Percentiles rank a stretch among this genome's conserved stretches.
phyloP scores from a whole-genome alignment of 2,797 vertebrate genomes.

The Anguilla marmorata region DNA sequence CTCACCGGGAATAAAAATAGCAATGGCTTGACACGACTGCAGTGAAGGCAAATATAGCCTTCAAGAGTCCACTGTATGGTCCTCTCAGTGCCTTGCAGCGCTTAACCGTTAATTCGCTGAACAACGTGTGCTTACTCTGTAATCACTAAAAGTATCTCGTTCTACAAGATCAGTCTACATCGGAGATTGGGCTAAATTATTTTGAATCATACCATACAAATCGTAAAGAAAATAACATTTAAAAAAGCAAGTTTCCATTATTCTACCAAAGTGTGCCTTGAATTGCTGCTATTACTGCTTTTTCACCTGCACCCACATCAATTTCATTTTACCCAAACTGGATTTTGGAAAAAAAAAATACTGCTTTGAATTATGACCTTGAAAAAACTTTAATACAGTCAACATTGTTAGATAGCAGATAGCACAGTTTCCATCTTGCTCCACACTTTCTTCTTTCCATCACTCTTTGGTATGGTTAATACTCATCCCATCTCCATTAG shows the following conservation, averaged over 20 bases:
- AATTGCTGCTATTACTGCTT: not conserved
- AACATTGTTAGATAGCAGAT: not conserved
- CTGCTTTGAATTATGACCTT: not conserved
- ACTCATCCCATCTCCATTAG: not conserved
- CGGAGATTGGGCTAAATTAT: not conserved
- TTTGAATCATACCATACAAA: not conserved
- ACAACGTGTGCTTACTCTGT: not conserved
- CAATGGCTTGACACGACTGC: not conserved
- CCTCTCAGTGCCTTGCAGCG: too few relatives aligned
- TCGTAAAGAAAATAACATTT: not conserved
- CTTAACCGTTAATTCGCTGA: not conserved
- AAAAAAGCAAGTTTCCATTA: not conserved
- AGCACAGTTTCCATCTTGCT: not conserved
- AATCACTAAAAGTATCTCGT: not conserved
- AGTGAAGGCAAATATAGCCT: not conserved
- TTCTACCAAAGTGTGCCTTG: not conserved
- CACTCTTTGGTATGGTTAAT: not conserved
- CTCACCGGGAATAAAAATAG: conserved; percentile 15
- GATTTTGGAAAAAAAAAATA: not conserved
- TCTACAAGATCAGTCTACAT: not conserved
- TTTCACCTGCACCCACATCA: not conserved
- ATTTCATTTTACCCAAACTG: not conserved
- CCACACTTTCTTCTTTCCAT: not conserved
- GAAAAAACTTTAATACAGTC: not conserved
- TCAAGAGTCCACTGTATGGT: not conserved